Evolutionary conservation across 2,888 invertebrate species (phyloP).

Genomic region (Lasioglossum vierecki): DNA sequence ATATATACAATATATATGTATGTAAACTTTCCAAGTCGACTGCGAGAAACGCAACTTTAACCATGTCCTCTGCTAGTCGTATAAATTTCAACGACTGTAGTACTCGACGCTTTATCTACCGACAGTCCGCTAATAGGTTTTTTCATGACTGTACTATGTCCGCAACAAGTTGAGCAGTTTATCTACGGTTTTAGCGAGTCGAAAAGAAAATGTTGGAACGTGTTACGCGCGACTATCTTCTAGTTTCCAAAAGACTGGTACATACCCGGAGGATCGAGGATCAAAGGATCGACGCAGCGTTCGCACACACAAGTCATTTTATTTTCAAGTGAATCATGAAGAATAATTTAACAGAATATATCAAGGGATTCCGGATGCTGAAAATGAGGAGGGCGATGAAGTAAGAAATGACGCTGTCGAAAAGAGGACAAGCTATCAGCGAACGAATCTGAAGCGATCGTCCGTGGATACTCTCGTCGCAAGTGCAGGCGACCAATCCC

Average conservation of each 20-base stretch:
- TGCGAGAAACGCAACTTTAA: too few relatives aligned
- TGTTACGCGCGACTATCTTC: too few relatives aligned
- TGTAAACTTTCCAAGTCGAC: too few relatives aligned
- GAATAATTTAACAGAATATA: conserved; percentile 59
- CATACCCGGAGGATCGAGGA: too few relatives aligned
- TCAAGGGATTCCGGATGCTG: conserved; percentile 33
- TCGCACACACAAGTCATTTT: conserved; percentile 38
- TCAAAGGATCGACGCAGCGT: background rate
- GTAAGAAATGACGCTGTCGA: conserved; percentile 17
- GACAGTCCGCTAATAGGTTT: too few relatives aligned
- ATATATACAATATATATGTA: too few relatives aligned
- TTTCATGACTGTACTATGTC: too few relatives aligned
- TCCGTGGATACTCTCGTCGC: conserved; percentile 46
- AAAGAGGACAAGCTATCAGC: conserved; percentile 47
- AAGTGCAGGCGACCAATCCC: conserved; percentile 35
- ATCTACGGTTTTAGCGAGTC: too few relatives aligned
- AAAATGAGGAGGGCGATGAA: conserved; percentile 31
- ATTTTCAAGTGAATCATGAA: conserved; percentile 46
- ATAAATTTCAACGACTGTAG: background rate
- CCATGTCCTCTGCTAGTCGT: background rate
- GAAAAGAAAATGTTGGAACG: too few relatives aligned
- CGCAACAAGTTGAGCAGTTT: too few relatives aligned
- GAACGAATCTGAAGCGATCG: conserved; percentile 32
- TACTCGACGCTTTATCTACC: too few relatives aligned
- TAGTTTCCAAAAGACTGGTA: too few relatives aligned